These are phyloP conservation scores for Apogon hyalosoma DNA, from an alignment of 2,797 vertebrate genomes.

Conservation along the genomic window DNA sequence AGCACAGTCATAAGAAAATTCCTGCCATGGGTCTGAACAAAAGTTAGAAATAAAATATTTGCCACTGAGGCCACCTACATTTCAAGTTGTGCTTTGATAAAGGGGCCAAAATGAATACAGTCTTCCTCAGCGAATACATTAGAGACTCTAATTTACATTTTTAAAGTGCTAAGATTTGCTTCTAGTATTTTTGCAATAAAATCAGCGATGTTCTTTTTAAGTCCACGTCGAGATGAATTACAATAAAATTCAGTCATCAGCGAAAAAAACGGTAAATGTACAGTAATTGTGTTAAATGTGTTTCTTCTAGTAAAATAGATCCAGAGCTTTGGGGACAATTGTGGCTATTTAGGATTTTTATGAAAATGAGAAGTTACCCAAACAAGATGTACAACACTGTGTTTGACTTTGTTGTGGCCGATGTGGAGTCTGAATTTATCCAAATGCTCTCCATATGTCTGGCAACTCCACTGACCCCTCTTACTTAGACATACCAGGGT, in stretches of 20 bases:
- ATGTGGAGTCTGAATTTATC: slow-evolving; percentile 63
- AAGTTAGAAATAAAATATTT: slow-evolving; percentile 4
- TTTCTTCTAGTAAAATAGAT: slow-evolving; percentile 55
- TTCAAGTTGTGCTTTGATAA: slow-evolving; percentile 38
- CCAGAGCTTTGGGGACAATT: slow-evolving; percentile 47
- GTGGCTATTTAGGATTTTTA: slow-evolving; percentile 58
- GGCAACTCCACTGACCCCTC: slow-evolving; percentile 69
- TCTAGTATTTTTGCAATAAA: not conserved
- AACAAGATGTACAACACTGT: slow-evolving; percentile 70
- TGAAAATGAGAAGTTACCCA: slow-evolving; percentile 71
- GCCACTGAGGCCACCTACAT: slow-evolving; percentile 40
- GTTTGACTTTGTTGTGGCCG: slow-evolving; percentile 69
- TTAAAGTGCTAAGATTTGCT: not conserved
- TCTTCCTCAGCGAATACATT: slow-evolving; percentile 21
- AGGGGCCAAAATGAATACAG: slow-evolving; percentile 18
- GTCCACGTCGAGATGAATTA: slow-evolving; percentile 11
- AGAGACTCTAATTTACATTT: slow-evolving; percentile 20
- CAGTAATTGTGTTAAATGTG: slow-evolving; percentile 30
- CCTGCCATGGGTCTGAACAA: too few species aligned
- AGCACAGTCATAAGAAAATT: too few species aligned
- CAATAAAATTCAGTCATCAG: slow-evolving; percentile 19
- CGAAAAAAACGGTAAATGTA: slow-evolving; percentile 21
- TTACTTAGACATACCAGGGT: slow-evolving; percentile 59
- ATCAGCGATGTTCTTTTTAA: slow-evolving; percentile 9
- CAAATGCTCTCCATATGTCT: slow-evolving; percentile 80